These are phyloP conservation scores for human DNA, from an alignment of 2,113 vertebrate genomes.

Conservation along the genomic window DNA sequence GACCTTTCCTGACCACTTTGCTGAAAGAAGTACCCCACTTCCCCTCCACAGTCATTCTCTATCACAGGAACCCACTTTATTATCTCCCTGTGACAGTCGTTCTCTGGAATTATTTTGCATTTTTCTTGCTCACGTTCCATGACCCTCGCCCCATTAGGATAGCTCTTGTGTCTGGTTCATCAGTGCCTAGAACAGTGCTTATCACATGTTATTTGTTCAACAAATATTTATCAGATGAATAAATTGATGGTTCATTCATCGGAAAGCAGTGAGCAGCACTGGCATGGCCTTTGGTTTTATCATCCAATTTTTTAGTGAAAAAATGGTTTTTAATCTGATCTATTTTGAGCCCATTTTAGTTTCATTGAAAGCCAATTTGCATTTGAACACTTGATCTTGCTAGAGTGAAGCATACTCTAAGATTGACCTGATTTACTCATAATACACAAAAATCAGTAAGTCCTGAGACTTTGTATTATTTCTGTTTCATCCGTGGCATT, in stretches of 20 bases:
- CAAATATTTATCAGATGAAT: background rate
- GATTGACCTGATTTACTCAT: background rate
- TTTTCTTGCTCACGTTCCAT: background rate
- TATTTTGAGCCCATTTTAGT: background rate
- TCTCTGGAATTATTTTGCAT: background rate
- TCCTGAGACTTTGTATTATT: background rate
- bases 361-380: conserved; percentile 20
- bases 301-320: background rate
- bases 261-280: background rate
- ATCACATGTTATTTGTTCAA: background rate
- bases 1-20: background rate
- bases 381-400: background rate
- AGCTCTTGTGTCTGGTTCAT: background rate
- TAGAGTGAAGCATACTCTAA: background rate
- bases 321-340: background rate
- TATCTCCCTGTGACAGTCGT: background rate
- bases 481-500: background rate
- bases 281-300: background rate
- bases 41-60: background rate
- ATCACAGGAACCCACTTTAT: background rate
- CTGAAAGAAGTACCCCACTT: background rate
- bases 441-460: background rate
- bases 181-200: background rate
- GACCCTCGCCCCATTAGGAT: background rate
- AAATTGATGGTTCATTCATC: background rate